Conservation (phyloP, 2,797 vertebrate species). For the Macrochelys suwanniensis region DNA sequence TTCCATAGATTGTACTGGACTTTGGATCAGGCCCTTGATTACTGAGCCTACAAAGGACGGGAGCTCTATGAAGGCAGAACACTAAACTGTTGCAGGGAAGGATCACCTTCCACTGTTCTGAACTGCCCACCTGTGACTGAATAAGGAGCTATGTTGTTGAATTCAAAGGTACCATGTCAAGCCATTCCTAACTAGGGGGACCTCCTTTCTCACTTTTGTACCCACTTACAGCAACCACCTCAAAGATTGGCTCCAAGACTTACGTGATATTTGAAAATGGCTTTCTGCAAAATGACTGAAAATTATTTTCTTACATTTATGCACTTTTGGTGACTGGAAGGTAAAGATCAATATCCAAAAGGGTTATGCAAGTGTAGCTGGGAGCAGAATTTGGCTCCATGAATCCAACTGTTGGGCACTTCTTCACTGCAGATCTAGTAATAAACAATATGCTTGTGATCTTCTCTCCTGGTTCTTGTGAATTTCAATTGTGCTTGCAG, state of each 20-base stretch:
- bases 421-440: neutral
- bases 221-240: neutral
- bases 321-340: neutral
- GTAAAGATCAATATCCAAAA: neutral
- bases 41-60: neutral
- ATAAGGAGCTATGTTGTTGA: neutral
- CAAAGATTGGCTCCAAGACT: neutral
- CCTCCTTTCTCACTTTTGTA: neutral
- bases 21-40: neutral
- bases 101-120: neutral
- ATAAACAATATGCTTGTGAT: fast-evolving
- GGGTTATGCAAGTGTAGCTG: neutral
- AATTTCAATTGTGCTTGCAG: neutral
- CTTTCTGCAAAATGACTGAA: neutral
- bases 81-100: neutral
- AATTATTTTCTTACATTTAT: neutral
- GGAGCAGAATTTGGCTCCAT: neutral
- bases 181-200: neutral
- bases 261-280: neutral
- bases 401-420: neutral
- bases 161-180: neutral
- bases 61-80: neutral
- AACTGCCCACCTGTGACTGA: neutral
- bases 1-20: neutral
- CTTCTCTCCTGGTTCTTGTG: neutral